Conservation (phyloP, 2,113 vertebrate genomes). For the Pseudorasbora parva region DNA sequence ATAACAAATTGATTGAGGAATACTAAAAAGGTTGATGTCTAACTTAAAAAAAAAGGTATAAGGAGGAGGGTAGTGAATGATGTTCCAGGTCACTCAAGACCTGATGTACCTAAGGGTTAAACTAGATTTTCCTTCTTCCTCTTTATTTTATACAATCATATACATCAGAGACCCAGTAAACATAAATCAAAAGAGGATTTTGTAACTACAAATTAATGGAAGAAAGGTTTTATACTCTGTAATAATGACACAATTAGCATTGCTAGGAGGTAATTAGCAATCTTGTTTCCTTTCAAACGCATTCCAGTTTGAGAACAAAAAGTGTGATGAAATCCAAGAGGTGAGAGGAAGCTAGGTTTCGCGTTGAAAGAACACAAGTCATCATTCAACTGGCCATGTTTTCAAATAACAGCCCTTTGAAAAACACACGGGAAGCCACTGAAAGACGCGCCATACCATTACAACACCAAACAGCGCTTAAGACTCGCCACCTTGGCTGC, state of each 20-base stretch:
- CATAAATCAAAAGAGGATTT: too few relatives aligned
- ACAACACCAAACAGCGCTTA: conserved; percentile 40
- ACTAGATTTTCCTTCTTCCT: not conserved
- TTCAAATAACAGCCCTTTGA: conserved; percentile 54
- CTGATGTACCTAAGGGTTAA: not conserved
- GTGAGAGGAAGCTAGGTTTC: conserved; percentile 60
- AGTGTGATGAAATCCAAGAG: conserved; percentile 69
- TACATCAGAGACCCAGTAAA: not conserved
- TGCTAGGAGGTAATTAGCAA: conserved; percentile 27
- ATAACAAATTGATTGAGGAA: too few relatives aligned
- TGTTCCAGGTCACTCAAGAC: too few relatives aligned
- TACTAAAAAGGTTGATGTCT: too few relatives aligned
- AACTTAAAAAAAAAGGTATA: too few relatives aligned
- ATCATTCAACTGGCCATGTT: conserved; percentile 71
- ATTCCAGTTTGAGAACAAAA: conserved; percentile 68
- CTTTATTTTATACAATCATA: not conserved
- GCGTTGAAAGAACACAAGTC: conserved; percentile 70
- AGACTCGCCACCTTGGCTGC: conserved; percentile 9
- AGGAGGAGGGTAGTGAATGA: too few relatives aligned
- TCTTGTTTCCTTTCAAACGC: conserved; percentile 50
- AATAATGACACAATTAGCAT: not conserved
- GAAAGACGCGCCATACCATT: conserved; percentile 49
- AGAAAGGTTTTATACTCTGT: too few relatives aligned
- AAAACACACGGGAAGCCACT: conserved; percentile 43
- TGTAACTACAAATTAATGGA: too few relatives aligned